phyloP scores from a whole-genome alignment of 2,113 vertebrate species.

The Phalacrocorax carbo region DNA sequence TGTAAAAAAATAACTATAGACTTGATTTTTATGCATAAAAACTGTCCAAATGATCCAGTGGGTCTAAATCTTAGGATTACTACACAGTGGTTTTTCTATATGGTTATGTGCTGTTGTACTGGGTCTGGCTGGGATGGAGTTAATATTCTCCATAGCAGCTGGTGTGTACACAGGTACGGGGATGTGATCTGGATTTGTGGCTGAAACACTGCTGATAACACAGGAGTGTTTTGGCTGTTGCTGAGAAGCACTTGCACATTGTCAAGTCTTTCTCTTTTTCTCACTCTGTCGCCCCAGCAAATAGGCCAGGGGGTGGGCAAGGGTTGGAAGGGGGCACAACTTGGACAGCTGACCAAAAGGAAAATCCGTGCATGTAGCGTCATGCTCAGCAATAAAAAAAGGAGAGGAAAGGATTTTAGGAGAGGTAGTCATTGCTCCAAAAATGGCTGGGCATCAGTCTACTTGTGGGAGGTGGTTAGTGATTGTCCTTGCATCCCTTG shows the following conservation, averaged over 20 bases:
- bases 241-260: background rate
- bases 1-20: background rate
- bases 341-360: background rate
- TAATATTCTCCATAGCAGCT: background rate
- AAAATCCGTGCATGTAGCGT: background rate
- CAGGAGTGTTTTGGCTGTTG: background rate
- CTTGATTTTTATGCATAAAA: background rate
- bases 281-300: background rate
- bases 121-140: background rate
- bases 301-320: background rate
- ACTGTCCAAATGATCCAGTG: background rate
- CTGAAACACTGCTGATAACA: background rate
- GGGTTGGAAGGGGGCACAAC: background rate
- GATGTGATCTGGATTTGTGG: background rate
- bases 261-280: background rate
- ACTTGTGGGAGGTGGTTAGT: background rate
- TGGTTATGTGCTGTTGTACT: background rate
- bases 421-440: background rate
- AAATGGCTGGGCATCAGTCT: background rate
- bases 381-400: background rate
- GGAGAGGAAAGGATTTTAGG: background rate
- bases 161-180: no score
- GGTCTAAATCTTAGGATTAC: background rate
- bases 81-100: background rate
- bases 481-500: background rate